phyloP scores from a whole-genome alignment of 2,113 vertebrate genomes.

The Sander vitreus region DNA sequence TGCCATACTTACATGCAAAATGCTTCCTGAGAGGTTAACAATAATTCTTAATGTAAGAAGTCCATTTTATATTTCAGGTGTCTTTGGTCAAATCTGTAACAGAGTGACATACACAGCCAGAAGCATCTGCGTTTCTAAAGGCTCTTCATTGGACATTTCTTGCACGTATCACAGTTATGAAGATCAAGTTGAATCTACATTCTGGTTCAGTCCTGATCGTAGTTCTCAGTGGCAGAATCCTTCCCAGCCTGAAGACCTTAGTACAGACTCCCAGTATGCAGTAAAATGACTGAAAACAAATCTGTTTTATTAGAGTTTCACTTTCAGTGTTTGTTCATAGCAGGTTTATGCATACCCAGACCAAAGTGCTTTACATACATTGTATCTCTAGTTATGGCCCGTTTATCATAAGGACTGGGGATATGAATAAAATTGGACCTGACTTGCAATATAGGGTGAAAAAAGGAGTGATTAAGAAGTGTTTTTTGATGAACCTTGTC shows the following conservation, averaged over 20 bases:
- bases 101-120: slow-evolving; percentile 4
- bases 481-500: no score
- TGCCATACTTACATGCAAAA: no score
- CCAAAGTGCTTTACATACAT: background rate
- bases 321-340: no score
- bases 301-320: no score
- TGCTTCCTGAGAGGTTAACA: no score
- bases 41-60: no score
- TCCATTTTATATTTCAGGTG: slow-evolving; percentile 7
- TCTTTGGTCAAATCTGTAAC: accelerated
- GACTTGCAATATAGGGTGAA: no score
- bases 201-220: slow-evolving; percentile 18
- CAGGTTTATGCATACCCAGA: no score
- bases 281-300: background rate
- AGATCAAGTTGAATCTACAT: accelerated
- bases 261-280: background rate
- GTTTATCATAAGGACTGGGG: background rate
- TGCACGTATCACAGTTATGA: background rate
- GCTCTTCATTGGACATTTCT: slow-evolving; percentile 22
- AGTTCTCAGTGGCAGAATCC: background rate
- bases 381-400: background rate
- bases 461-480: no score
- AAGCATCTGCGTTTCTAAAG: slow-evolving; percentile 1
- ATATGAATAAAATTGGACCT: background rate
- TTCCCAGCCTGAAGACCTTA: background rate